phyloP scores from a whole-genome alignment of 2,888 invertebrate species.

The Drosophila prolongata region DNA sequence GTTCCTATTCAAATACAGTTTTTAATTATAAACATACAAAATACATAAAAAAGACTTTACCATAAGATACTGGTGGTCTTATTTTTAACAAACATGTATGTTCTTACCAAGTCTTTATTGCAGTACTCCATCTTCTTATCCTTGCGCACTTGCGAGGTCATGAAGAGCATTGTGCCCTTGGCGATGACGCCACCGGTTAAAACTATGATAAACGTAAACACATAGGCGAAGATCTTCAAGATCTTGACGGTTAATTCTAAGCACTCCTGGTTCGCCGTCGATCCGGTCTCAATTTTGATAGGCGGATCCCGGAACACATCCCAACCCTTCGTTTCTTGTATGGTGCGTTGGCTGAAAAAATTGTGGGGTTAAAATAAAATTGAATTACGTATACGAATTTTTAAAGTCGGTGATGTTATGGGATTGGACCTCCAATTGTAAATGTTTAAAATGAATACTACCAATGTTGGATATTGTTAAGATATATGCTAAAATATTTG shows the following conservation, averaged over 20 bases:
- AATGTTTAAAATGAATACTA: too few species aligned
- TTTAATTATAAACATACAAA: too few species aligned
- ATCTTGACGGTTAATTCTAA: constrained; percentile 93
- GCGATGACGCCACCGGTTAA: constrained; percentile 93
- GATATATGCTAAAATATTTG: too few species aligned
- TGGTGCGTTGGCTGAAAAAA: constrained; percentile 89
- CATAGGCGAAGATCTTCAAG: constrained; percentile 93
- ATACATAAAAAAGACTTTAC: background rate
- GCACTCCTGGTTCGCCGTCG: constrained; percentile 94
- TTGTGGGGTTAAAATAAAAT: too few species aligned
- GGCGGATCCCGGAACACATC: constrained; percentile 98
- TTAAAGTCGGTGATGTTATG: too few species aligned
- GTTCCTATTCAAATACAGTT: too few species aligned
- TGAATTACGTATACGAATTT: too few species aligned
- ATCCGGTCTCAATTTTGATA: constrained; percentile 93
- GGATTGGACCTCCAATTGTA: too few species aligned
- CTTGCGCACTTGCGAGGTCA: constrained; percentile 94
- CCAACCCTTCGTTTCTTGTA: constrained; percentile 97
- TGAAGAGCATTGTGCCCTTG: constrained; percentile 94
- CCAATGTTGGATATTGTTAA: too few species aligned
- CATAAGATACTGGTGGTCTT: too few species aligned
- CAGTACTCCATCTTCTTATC: constrained; percentile 92
- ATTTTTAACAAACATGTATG: background rate
- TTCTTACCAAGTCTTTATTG: constrained; percentile 92
- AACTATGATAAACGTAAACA: constrained; percentile 93